phyloP scores from a whole-genome alignment of 2,888 invertebrate genomes.

The Agapostemon virescens region DNA sequence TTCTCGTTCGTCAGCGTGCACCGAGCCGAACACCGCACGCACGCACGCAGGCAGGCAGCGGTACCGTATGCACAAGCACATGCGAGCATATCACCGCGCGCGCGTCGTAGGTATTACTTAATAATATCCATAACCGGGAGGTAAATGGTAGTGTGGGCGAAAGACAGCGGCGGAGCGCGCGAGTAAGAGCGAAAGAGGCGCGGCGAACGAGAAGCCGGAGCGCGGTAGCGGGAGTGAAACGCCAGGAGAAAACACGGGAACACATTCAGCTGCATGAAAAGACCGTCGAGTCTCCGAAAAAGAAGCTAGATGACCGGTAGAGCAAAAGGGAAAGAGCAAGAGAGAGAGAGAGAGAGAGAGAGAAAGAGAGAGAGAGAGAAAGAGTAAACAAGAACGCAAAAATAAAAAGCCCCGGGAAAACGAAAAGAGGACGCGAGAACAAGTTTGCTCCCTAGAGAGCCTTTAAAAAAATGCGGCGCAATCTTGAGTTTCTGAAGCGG shows the following conservation, averaged over 20 bases:
- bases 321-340: not conserved
- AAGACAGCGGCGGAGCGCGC: slow-evolving; percentile 37
- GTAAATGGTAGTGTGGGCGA: slow-evolving; percentile 63
- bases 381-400: not conserved
- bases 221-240: not conserved
- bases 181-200: slow-evolving; percentile 26
- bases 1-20: slow-evolving; percentile 67
- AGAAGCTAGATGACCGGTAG: slow-evolving; percentile 13
- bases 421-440: not conserved
- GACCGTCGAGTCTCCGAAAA: not conserved
- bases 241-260: slow-evolving; percentile 15
- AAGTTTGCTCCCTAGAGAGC: not conserved
- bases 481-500: not conserved
- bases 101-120: slow-evolving; percentile 74
- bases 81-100: slow-evolving; percentile 46
- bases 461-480: not conserved
- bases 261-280: slow-evolving; percentile 37
- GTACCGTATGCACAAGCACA: slow-evolving; percentile 30
- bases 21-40: not conserved
- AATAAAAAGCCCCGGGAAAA: not conserved
- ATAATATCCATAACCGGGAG: slow-evolving; percentile 77
- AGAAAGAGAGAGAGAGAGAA: not conserved
- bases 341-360: not conserved
- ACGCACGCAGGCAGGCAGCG: not conserved
- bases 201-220: slow-evolving; percentile 12